Evolutionary conservation across 2,113 vertebrate species (phyloP).

Genomic region (Prinia subflava): DNA sequence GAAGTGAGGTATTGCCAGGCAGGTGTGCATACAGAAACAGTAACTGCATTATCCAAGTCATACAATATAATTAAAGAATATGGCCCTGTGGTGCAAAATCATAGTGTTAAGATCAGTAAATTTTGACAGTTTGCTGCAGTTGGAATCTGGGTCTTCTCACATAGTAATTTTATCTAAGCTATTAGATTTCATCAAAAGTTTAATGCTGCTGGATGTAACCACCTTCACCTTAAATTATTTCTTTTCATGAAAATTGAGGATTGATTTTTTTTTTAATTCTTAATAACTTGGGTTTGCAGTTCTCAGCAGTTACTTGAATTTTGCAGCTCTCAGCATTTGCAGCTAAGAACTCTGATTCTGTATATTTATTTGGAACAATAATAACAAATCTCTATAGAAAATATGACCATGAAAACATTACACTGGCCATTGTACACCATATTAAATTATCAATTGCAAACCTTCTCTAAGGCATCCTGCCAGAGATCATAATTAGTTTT

Average conservation of each 20-base stretch:
- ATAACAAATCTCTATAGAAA: background rate
- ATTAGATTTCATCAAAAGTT: background rate
- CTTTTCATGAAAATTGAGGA: background rate
- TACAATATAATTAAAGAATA: background rate
- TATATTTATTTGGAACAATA: background rate
- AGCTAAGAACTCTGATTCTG: background rate
- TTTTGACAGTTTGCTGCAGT: background rate
- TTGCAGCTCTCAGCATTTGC: background rate
- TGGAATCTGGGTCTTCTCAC: background rate
- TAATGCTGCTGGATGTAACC: background rate
- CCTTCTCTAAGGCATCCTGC: background rate
- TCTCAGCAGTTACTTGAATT: background rate
- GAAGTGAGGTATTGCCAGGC: background rate
- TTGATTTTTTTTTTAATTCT: background rate
- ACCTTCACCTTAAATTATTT: slow-evolving; percentile 6
- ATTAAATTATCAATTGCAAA: background rate
- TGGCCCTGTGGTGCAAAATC: background rate
- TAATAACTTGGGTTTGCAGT: background rate
- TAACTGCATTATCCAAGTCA: background rate
- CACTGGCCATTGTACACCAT: background rate
- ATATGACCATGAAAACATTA: background rate
- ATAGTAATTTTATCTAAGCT: background rate
- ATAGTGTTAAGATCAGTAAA: background rate
- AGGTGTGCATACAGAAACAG: background rate
- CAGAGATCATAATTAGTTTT: background rate